Base-by-base conservation (phyloP, 2,888 invertebrate species). In the Drosophila ustulata region DNA sequence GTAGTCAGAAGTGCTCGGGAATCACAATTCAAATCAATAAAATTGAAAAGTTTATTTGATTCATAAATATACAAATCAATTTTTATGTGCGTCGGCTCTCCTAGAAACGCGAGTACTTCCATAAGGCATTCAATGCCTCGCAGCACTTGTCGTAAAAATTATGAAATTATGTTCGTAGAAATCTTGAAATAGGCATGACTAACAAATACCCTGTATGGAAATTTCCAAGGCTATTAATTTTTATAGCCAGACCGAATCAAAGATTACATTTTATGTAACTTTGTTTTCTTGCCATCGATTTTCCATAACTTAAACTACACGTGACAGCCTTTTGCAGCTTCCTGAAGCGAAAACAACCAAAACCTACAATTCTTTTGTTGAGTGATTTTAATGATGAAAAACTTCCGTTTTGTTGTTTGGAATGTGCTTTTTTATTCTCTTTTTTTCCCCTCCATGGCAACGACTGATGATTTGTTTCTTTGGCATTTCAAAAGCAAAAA, bases 61-160 rank as follows among this genome's bases (percentile, higher is more conserved):
- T 65, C 75, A 84, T 78, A 83, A 87, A 87, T 84, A 83, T 75
- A 83, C 87, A 83, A 83, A 87, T 87, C 78, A 80, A 69, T 71
- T 87, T 80, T 78, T 67, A 84, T 78, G 70, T 55, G 58, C 69
- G 55, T 57, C 23, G 56, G 43, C 66, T 67, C 66, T 67, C 25
- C 66, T 46, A 52, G 66, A 66, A 63, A 34, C 26, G n/a, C 64
- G 53, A 68, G 59, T 71, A 64, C 64, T 52, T 55, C 49, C 68
- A 64, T 67, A 58, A 75, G 58, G 59, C 71, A 62, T 34, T 53
- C 39, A 56, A 62, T 62, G 63, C 62, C 47, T 53, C 45, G 57
- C 63, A 68, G 74, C 65, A 71, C 59, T 79, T 75, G 77, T 83
- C 82, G 78, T 81, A 83, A 83, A 86, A 83, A 79, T 81, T 77